Conservation (phyloP, 1,140 invertebrate genomes). For the Bombus vancouverensis region DNA sequence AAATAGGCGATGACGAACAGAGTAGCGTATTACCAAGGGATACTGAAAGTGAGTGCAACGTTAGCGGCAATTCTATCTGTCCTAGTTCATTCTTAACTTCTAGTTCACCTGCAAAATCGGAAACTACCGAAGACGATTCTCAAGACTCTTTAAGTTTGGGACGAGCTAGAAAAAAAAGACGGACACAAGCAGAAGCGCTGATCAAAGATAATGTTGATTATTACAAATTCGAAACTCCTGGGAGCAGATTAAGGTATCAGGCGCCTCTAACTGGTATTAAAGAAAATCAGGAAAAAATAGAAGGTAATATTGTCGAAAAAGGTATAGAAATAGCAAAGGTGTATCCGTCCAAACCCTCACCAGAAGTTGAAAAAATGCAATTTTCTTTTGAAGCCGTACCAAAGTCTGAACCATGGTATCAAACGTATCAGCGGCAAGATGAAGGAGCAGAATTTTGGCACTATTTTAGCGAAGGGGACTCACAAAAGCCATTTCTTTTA, state of each 20-base stretch:
- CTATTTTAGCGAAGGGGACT: slow-evolving; percentile 80
- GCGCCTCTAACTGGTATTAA: slow-evolving; percentile 74
- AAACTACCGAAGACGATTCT: slow-evolving; percentile 74
- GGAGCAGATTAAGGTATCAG: slow-evolving; percentile 83
- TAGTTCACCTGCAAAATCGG: slow-evolving; percentile 64
- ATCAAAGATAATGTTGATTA: slow-evolving; percentile 85
- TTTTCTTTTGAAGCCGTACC: slow-evolving; percentile 91
- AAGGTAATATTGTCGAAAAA: slow-evolving; percentile 50
- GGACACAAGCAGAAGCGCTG: slow-evolving; percentile 84
- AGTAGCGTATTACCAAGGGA: slow-evolving; percentile 79
- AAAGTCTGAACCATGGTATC: slow-evolving; percentile 89
- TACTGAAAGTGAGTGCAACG: slow-evolving; percentile 78
- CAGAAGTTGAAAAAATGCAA: slow-evolving; percentile 85
- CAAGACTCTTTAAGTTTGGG: slow-evolving; percentile 72
- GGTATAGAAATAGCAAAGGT: slow-evolving; percentile 65
- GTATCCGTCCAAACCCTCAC: slow-evolving; percentile 82
- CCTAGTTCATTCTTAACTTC: slow-evolving; percentile 66
- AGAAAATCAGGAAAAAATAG: slow-evolving; percentile 48
- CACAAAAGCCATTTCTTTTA: slow-evolving; percentile 86
- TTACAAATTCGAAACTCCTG: slow-evolving; percentile 85
- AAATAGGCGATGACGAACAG: slow-evolving; percentile 79
- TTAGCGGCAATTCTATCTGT: slow-evolving; percentile 37
- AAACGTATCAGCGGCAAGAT: slow-evolving; percentile 89
- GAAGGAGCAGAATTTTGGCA: slow-evolving; percentile 85
- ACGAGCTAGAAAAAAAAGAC: slow-evolving; percentile 79